Conservation (phyloP, 2,888 invertebrate species). For the Orthosia gracilis region DNA sequence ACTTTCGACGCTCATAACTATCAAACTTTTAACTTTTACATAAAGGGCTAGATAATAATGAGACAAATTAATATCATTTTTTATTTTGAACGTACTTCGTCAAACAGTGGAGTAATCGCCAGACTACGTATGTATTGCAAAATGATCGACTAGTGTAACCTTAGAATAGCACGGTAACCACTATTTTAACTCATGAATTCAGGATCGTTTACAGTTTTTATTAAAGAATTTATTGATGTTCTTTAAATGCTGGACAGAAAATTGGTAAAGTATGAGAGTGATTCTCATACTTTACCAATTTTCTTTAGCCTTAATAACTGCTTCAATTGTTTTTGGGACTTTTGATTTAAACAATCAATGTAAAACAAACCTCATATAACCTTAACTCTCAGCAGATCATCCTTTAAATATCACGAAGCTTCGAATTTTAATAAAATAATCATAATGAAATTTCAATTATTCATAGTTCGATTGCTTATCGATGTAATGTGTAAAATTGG, state of each 20-base stretch:
- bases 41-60: too few species aligned
- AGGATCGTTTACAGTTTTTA: background rate
- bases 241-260: too few species aligned
- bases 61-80: too few species aligned
- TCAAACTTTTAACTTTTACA: too few species aligned
- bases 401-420: conserved; percentile 13
- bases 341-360: background rate
- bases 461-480: conserved; percentile 47
- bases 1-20: too few species aligned
- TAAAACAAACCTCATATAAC: background rate
- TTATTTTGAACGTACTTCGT: too few species aligned
- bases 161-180: too few species aligned
- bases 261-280: too few species aligned
- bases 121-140: too few species aligned
- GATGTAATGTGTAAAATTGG: conserved; percentile 36
- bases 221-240: background rate
- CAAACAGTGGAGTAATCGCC: too few species aligned
- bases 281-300: background rate
- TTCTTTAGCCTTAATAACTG: background rate
- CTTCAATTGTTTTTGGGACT: background rate
- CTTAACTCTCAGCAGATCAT: background rate
- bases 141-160: too few species aligned
- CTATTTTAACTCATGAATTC: background rate
- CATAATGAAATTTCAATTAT: conserved; percentile 45
- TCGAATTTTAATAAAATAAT: background rate